Base-by-base conservation (phyloP, 2,888 invertebrate genomes). In the Ypsolopha sequella region DNA sequence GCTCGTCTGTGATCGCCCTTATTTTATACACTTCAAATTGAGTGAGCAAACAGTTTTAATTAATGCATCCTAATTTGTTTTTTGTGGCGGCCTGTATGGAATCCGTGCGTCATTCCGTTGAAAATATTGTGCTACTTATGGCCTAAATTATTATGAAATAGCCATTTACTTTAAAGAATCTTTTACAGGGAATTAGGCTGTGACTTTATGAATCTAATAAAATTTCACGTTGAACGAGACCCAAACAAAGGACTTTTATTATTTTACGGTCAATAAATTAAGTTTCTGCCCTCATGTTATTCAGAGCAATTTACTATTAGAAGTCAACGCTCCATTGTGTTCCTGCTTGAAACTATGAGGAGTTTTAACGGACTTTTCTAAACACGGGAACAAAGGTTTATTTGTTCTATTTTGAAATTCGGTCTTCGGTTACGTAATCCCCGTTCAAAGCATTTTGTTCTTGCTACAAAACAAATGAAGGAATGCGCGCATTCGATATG, bases 361-460 rank as follows among this genome's bases (percentile, higher is more conserved):
- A 56, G 54, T 44, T 13, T 59, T 64, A 66, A 68, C 65, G 61
- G 55, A 57, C 64, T 68, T 67, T 69, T 72, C 61, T 61, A 53
- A 45, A 58, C 54, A 56, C 65, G 58, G 58, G 65, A 80, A 81
- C 80, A 84, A 81, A 78, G 79, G 64, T 53, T 58, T 48, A 48
- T 53, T 54, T 47, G 70, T 77, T 74, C 78, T 78, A 79, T 81
- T 76, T 76, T 62, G 64, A 74, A 73, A 70, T 75, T 70, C 53
- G 66, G 61, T 47, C 51, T 68, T 68, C 63, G 58, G 69, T 79
- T 75, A 73, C 80, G 76, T 79, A 79, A 82, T 63, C 57, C 59
- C 59, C 14, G 52, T 56, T 73, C 76, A 77, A 73, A 74, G 75
- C 66, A 62, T 70, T 70, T 68, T 68, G 70, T 73, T 73, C 64